These are phyloP conservation scores for Cheilosia vernalis DNA, from an alignment of 2,888 invertebrate genomes.

Conservation along the genomic window DNA sequence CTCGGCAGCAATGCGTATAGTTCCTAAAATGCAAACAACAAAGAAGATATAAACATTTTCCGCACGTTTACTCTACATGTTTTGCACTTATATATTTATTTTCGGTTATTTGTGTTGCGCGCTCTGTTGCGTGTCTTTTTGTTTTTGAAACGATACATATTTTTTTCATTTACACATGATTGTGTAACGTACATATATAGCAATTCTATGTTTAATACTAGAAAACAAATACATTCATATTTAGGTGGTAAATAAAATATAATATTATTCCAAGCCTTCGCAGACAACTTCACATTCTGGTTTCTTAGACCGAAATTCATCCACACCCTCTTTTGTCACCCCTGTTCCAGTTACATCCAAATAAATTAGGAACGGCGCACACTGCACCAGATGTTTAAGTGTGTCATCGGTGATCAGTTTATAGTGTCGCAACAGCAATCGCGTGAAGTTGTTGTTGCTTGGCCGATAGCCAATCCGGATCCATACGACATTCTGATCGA, in stretches of 20 bases:
- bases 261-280: conserved; percentile 38
- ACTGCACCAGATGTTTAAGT: conserved; percentile 86
- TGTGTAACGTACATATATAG: conserved; percentile 5
- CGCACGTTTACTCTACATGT: no score
- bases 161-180: background rate
- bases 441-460: conserved; percentile 84
- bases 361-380: conserved; percentile 85
- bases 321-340: conserved; percentile 86
- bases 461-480: conserved; percentile 81
- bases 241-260: background rate
- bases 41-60: no score
- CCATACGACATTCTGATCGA: conserved; percentile 82
- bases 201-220: no score
- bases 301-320: conserved; percentile 85
- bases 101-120: no score
- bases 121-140: no score
- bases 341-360: conserved; percentile 88
- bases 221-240: no score
- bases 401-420: conserved; percentile 86
- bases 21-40: no score
- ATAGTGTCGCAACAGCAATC: conserved; percentile 86
- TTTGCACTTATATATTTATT: no score
- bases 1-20: no score
- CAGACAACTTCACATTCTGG: conserved; percentile 86
- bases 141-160: background rate